A percentile compares a stretch with the other conserved stretches of the same genome.
These are phyloP conservation scores for Scolopax rusticola DNA, from an alignment of 2,797 vertebrate genomes.

Conservation along the genomic window DNA sequence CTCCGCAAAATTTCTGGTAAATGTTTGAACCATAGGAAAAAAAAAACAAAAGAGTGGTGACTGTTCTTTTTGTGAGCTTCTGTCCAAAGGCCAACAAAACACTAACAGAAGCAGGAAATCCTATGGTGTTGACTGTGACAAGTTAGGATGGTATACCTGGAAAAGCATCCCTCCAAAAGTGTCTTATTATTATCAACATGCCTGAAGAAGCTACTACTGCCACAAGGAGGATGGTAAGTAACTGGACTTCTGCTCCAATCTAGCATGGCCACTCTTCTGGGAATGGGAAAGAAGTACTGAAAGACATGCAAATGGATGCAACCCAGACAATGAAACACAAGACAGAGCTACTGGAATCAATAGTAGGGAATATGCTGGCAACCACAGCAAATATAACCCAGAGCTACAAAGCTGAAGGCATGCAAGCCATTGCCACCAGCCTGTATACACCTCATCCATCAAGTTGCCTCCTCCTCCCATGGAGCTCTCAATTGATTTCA, in stretches of 20 bases:
- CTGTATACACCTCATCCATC: background rate
- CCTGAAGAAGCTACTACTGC: background rate
- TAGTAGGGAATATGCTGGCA: background rate
- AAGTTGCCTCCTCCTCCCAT: background rate
- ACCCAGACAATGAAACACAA: background rate
- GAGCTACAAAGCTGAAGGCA: background rate
- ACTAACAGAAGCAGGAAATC: background rate
- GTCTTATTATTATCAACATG: background rate
- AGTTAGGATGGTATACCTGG: background rate
- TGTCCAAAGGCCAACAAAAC: background rate
- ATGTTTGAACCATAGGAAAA: background rate
- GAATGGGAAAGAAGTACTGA: background rate
- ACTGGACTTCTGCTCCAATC: background rate
- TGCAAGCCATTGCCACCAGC: background rate
- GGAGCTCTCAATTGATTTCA: background rate
- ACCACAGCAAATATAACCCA: background rate
- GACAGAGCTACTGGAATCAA: background rate
- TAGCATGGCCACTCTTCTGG: background rate
- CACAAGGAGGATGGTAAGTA: background rate
- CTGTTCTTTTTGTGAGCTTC: background rate
- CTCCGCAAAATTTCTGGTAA: background rate
- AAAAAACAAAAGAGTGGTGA: background rate
- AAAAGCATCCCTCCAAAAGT: background rate
- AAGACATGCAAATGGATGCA: background rate
- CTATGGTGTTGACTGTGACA: fast-evolving